Percentiles rank a stretch among this genome's conserved stretches.
Conservation (phyloP, 1,140 invertebrate species). For the Hycleus cichorii region DNA sequence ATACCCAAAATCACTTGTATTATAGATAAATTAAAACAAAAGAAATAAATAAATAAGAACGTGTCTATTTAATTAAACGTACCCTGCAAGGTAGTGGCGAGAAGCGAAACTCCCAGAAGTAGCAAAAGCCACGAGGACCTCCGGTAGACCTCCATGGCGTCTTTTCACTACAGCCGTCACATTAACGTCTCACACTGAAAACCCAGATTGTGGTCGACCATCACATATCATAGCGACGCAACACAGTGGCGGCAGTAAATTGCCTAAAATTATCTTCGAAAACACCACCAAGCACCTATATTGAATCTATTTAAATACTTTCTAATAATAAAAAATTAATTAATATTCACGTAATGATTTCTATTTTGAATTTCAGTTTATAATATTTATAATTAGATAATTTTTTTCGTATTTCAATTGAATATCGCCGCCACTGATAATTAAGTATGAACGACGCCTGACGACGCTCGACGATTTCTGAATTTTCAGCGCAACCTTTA, state of each 20-base stretch:
- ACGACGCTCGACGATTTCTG: slow-evolving; percentile 25
- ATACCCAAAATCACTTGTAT: too few species aligned
- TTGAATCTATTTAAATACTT: background rate
- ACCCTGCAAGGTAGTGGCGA: slow-evolving; percentile 41
- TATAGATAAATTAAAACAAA: too few species aligned
- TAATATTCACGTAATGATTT: too few species aligned
- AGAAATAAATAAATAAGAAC: too few species aligned
- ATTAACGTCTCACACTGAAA: slow-evolving; percentile 39
- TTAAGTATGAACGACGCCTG: slow-evolving; percentile 15
- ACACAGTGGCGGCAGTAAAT: slow-evolving; percentile 14
- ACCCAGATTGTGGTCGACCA: slow-evolving; percentile 30
- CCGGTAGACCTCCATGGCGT: slow-evolving; percentile 39
- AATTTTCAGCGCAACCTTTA: slow-evolving; percentile 18
- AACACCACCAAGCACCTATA: slow-evolving; percentile 2
- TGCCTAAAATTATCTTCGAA: background rate
- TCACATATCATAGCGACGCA: slow-evolving; percentile 27
- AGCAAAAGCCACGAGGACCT: slow-evolving; percentile 39
- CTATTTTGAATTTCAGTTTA: too few species aligned
- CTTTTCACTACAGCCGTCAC: slow-evolving; percentile 37
- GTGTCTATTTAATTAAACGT: slow-evolving; percentile 17
- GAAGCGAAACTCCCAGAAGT: slow-evolving; percentile 37
- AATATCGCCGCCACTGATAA: slow-evolving; percentile 1
- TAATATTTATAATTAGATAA: too few species aligned
- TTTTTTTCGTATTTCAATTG: too few species aligned
- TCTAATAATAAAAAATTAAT: too few species aligned